Evolutionary conservation across 2,797 vertebrate species (phyloP).

Genomic region (Steatocranus sp.): DNA sequence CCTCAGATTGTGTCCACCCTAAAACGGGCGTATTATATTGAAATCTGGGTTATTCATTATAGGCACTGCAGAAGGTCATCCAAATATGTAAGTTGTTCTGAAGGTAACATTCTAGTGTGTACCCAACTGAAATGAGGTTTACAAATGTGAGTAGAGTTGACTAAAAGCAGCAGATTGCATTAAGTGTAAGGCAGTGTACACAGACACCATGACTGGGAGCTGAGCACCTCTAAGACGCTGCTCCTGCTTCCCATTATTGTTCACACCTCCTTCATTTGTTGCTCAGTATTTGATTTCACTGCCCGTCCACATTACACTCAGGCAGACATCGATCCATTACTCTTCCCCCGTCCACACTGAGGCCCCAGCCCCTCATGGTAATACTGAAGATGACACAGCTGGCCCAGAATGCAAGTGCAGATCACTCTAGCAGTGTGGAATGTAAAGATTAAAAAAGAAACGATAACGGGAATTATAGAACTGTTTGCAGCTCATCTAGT

Average conservation of each 20-base stretch:
- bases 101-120: background rate
- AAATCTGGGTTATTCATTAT: no score
- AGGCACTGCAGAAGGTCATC: no score
- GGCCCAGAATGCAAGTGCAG: background rate
- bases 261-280: background rate
- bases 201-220: background rate
- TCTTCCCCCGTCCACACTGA: background rate
- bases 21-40: background rate
- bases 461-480: background rate
- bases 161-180: background rate
- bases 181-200: background rate
- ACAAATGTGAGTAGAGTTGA: background rate
- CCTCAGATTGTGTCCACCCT: background rate
- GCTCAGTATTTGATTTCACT: background rate
- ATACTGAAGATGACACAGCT: background rate
- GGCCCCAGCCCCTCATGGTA: background rate
- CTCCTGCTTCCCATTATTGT: background rate
- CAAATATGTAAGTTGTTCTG: background rate
- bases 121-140: background rate
- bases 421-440: background rate
- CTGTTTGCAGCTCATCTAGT: no score
- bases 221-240: background rate
- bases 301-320: background rate
- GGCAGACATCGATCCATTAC: background rate
- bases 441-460: background rate